Base-by-base conservation (phyloP, 23 tunicate genomes). In the Pegea sp. region DNA sequence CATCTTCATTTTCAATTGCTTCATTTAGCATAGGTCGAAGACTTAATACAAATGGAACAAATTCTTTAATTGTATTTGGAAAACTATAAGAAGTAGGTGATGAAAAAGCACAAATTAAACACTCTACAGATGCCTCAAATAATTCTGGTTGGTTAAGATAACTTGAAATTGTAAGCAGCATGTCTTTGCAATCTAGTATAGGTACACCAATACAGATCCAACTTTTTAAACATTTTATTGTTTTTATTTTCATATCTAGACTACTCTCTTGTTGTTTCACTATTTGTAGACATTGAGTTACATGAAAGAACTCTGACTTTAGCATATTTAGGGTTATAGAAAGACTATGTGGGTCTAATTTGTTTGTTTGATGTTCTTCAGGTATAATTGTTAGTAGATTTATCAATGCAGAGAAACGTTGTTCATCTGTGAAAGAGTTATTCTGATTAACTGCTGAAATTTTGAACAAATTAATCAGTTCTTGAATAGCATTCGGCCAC, bases 341-440 rank as follows among this genome's bases (percentile, higher is more conserved):
- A 52, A 57, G 71, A 1, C 61, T 66, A 44, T 77, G 57, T 27
- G 66, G 65, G 21, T 89, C 90, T 29, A 66, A 34, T 29, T 50
- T 57, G 25, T 57, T 33, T 7, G 75, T 71, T 21, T 71, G 98
- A 67, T 44, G 68, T 67, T 89, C 98, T 62, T 89, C 98, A 18
- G 98, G 72, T 8, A 71, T n/a, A 0, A 89, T 73, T 19, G 81
- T 77, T 13, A 89, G 68, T 5, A 89, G 71, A 66, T 89, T 81
- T 11, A 89, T 54, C 5, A 89, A 44, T 0, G 91, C 81, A 32
- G 51, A 46, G 64, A 67, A 76, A 2, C 65, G 27, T 26, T 89
- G 71, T 31, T 46, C 44, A 3, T 44, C 61, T 11, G 51, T n/a
- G 19, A 48, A 38, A 38, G 11, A 8, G 16, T 11, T 8, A 38